phyloP scores from a whole-genome alignment of 2,113 vertebrate genomes.

The Platysteira castanea region DNA sequence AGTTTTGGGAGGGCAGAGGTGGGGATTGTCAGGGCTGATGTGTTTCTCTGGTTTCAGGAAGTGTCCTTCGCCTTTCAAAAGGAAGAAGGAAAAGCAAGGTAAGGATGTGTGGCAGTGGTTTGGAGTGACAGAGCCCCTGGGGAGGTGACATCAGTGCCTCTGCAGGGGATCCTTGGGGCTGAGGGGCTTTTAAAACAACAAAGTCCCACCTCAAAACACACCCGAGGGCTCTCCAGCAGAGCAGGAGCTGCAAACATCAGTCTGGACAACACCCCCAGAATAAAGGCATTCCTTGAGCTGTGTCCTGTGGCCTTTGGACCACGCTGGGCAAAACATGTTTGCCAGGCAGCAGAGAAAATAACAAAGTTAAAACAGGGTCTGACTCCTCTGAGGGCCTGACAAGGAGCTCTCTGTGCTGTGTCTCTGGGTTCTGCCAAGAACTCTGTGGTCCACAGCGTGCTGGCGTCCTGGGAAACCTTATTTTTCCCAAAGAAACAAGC shows the following conservation, averaged over 20 bases:
- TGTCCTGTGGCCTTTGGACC: neutral
- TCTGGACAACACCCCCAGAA: neutral
- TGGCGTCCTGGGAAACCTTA: neutral
- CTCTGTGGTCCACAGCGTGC: neutral
- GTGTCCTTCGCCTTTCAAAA: constrained; percentile 37
- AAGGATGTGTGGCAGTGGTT: neutral
- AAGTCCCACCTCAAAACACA: neutral
- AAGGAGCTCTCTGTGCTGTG: constrained; percentile 31
- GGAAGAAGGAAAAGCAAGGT: constrained; percentile 62
- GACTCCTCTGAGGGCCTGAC: neutral
- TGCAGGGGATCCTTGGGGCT: neutral
- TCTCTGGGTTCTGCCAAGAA: neutral
- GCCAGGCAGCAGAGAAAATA: neutral
- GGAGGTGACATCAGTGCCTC: neutral
- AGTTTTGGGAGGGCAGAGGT: no score
- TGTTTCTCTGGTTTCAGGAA: constrained; percentile 56
- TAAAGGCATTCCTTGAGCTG: neutral
- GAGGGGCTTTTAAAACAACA: neutral
- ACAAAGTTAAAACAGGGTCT: neutral
- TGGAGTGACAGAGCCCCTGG: neutral
- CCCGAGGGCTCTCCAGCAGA: neutral
- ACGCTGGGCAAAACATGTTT: neutral
- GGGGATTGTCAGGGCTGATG: neutral
- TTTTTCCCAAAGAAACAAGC: neutral
- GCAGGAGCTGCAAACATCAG: neutral